Percentiles rank a stretch among this genome's conserved stretches.
phyloP scores from a whole-genome alignment of 2,797 vertebrate genomes.

The Threskiornis aethiopicus region DNA sequence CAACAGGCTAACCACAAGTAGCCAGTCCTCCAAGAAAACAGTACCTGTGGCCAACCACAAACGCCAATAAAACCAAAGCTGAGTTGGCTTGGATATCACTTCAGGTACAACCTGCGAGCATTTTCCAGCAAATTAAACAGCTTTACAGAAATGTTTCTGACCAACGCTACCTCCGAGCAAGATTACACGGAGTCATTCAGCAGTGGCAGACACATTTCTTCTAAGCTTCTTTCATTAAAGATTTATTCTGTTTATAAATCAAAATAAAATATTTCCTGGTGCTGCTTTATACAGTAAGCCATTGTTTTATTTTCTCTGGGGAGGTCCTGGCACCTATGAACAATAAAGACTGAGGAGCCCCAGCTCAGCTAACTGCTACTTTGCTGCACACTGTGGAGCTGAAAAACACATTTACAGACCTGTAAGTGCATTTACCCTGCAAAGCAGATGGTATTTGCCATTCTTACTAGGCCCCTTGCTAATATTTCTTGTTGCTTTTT shows the following conservation, averaged over 20 bases:
- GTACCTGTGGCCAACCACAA: background rate
- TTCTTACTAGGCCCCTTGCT: background rate
- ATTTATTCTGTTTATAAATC: background rate
- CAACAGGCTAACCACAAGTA: background rate
- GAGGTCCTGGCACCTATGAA: background rate
- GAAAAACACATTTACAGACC: background rate
- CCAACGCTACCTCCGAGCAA: background rate
- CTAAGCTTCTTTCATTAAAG: background rate
- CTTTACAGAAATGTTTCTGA: background rate
- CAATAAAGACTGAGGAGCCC: background rate
- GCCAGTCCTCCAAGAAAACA: background rate
- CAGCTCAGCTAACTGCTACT: background rate
- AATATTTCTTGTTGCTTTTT: background rate
- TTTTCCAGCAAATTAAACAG: slow-evolving; percentile 3
- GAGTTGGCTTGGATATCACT: background rate
- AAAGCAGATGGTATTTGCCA: background rate
- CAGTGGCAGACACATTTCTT: background rate
- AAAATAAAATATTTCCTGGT: slow-evolving; percentile 23
- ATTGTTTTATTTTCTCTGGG: background rate
- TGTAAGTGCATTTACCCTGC: background rate
- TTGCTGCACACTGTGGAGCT: background rate
- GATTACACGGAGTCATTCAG: background rate
- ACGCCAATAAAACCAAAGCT: background rate
- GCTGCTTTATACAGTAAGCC: background rate
- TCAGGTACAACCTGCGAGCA: background rate